A percentile compares a stretch with the other conserved stretches of the same genome.
These are phyloP conservation scores for Megalurothrips usitatus DNA, from an alignment of 2,888 invertebrate species.

Conservation along the genomic window DNA sequence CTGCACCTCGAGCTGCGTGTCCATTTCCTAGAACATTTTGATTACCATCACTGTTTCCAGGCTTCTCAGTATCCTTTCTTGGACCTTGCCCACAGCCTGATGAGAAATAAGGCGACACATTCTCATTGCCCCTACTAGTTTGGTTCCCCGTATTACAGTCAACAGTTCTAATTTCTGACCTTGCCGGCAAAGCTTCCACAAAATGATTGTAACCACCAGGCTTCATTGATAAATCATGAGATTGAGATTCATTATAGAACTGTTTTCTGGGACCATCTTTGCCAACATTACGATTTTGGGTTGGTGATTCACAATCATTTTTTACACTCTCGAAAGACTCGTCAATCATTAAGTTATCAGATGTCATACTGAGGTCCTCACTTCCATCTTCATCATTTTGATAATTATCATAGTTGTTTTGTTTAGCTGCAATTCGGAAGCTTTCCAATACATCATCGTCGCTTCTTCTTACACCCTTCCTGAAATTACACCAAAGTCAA, in stretches of 20 bases:
- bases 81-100: too few relatives aligned
- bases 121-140: neutral
- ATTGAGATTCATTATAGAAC: neutral
- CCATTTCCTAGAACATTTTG: neutral
- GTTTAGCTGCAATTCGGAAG: neutral
- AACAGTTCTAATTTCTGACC: neutral
- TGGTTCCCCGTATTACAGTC: neutral
- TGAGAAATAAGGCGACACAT: neutral
- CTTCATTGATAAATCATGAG: neutral
- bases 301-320: neutral
- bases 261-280: neutral
- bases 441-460: neutral
- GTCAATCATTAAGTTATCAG: neutral
- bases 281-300: neutral
- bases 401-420: neutral
- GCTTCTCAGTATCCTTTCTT: too few relatives aligned
- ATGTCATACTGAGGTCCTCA: neutral
- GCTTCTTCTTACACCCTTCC: neutral
- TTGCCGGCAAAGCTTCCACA: neutral
- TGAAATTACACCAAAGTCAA: neutral
- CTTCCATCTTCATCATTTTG: neutral
- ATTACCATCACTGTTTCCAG: neutral
- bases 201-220: neutral
- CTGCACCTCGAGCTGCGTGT: neutral
- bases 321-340: slow-evolving; percentile 2